Conservation (phyloP, 2,888 invertebrate species). For the Yponomeuta cagnagella region DNA sequence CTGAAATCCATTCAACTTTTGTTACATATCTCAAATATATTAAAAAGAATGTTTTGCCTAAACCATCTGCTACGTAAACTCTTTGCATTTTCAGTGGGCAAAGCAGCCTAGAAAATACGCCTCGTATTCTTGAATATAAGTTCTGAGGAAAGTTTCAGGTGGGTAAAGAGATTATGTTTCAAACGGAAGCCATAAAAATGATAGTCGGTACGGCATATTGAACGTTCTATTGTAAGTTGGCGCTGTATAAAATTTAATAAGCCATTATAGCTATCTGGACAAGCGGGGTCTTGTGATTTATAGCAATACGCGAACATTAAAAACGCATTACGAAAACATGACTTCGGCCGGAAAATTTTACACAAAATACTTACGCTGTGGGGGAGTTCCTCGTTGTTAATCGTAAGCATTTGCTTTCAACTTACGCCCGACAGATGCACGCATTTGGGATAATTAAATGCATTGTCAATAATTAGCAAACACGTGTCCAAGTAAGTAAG, state of each 20-base stretch:
- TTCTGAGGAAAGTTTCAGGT: background rate
- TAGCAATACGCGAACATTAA: slow-evolving; percentile 75
- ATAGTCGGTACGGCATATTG: background rate
- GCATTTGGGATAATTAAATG: too few species aligned
- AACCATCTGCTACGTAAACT: slow-evolving; percentile 23
- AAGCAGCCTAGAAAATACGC: background rate
- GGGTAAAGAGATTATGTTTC: background rate
- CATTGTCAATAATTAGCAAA: too few species aligned
- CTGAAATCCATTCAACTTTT: slow-evolving; percentile 57
- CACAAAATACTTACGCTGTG: slow-evolving; percentile 47
- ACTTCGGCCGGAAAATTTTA: slow-evolving; percentile 68
- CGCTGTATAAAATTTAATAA: slow-evolving; percentile 56
- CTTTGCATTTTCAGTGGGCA: slow-evolving; percentile 7
- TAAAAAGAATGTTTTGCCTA: slow-evolving; percentile 36
- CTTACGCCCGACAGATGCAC: background rate
- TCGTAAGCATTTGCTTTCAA: background rate
- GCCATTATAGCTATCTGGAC: slow-evolving; percentile 73
- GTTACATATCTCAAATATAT: slow-evolving; percentile 43
- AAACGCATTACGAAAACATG: slow-evolving; percentile 75
- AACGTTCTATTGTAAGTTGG: background rate
- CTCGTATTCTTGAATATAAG: background rate
- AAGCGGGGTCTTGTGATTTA: slow-evolving; percentile 70
- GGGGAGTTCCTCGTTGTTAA: slow-evolving; percentile 42
- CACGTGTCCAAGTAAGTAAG: too few species aligned
- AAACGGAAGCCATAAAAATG: background rate